Base-by-base conservation (phyloP, 1,140 invertebrate species). In the Leptonema lineaticorne region DNA sequence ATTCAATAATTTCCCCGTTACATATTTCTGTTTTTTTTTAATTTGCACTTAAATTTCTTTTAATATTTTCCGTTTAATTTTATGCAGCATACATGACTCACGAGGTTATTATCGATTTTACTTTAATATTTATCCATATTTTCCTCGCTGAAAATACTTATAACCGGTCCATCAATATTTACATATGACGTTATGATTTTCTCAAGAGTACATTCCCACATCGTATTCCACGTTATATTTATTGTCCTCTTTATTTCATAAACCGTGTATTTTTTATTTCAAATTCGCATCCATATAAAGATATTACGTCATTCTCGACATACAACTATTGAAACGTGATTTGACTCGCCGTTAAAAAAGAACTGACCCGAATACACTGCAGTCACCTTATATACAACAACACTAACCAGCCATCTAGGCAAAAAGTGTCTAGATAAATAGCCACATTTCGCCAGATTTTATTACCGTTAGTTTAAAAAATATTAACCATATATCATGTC, bases 401-500 rank as follows among this genome's bases (percentile, higher is more conserved):
- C n/a, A n/a, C n/a, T n/a, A n/a, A n/a, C n/a, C n/a, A n/a, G n/a
- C n/a, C n/a, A n/a, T n/a, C n/a, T n/a, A n/a, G n/a, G n/a, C n/a
- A 22, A 53, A 53, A 53, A 53, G 50, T 53, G 22, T 53, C 50
- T 22, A 26, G 50, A 53, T 24, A 4, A 22, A 53, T 53, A 24
- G 9, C 11, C 27, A n/a, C 24, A 22, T 53, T 53, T 53, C 24
- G 20, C 22, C 8, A 53, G 50, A 45, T 45, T n/a, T n/a, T 9
- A 45, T 16, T 9, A 26, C 50, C 22, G 50, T 53, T 26, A 53
- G 18, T 7, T 26, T 7, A 11, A 20, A 50, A 11, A 50, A 16
- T 24, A 53, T 53, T 53, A 11, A 11, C 50, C 9, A 53, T 53
- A 11, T 20, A n/a, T n/a, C n/a, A 53, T 24, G 50, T 53, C 50